These are phyloP conservation scores for Trichosurus vulpecula DNA, from an alignment of 2,797 vertebrate genomes.

Conservation along the genomic window DNA sequence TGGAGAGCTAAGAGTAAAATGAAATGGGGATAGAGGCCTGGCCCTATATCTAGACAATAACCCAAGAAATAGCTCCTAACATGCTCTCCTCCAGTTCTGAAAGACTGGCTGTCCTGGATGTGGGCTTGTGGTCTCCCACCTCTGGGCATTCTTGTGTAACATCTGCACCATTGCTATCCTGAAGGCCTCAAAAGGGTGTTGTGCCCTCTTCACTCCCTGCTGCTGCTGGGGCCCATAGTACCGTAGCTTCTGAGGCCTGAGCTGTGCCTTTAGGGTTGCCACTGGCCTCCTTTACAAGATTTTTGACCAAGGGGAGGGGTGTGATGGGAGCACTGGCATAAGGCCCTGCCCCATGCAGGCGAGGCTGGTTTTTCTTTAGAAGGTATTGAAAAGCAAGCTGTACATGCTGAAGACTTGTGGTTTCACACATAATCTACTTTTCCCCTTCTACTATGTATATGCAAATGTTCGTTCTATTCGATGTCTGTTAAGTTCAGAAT, in stretches of 20 bases:
- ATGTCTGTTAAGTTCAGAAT: not conserved
- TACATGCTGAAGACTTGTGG: not conserved
- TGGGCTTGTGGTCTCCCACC: not conserved
- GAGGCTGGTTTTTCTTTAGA: not conserved
- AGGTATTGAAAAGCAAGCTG: not conserved
- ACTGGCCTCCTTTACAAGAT: not conserved
- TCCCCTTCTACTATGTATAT: not conserved
- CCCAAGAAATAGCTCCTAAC: not conserved
- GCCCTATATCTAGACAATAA: not conserved
- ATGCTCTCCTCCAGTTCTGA: not conserved
- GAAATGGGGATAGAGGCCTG: not conserved
- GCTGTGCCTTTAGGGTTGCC: not conserved
- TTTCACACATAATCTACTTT: not conserved
- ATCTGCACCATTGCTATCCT: not conserved
- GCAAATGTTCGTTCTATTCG: not conserved
- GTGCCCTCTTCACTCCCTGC: not conserved
- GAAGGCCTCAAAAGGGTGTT: not conserved
- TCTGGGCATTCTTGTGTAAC: not conserved
- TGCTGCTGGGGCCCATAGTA: not conserved
- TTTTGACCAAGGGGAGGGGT: not conserved
- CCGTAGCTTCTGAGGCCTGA: not conserved
- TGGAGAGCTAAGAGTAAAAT: not conserved
- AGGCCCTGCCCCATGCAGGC: not conserved
- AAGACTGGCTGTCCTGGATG: not conserved
- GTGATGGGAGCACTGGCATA: not conserved